Conservation (phyloP, 1,140 invertebrate genomes). For the Panagrolaimus sp. region DNA sequence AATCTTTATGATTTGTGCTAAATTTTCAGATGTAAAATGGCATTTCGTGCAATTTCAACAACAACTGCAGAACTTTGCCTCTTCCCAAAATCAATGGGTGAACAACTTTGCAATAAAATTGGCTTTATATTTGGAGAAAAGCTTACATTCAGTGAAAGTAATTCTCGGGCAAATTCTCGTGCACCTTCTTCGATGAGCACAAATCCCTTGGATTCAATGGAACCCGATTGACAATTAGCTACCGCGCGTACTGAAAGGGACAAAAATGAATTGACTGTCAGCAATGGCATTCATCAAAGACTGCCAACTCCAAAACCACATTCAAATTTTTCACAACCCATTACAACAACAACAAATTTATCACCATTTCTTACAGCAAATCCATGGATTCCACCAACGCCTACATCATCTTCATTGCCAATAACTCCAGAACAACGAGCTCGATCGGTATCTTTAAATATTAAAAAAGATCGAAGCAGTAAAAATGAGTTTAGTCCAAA, state of each 20-base stretch:
- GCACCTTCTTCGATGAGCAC: background rate
- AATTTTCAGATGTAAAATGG: conserved; percentile 38
- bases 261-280: background rate
- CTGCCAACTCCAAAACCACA: too few relatives aligned
- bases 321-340: too few relatives aligned
- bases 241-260: conserved; percentile 12
- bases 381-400: too few relatives aligned
- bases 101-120: conserved; percentile 39
- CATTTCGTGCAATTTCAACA: conserved; percentile 42
- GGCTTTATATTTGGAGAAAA: conserved; percentile 42
- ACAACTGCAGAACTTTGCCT: conserved; percentile 39
- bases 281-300: too few relatives aligned
- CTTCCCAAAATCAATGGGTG: conserved; percentile 38
- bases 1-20: background rate
- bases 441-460: too few relatives aligned
- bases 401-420: too few relatives aligned
- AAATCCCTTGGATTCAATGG: background rate
- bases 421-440: too few relatives aligned
- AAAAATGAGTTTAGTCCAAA: too few relatives aligned
- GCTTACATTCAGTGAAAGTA: conserved; percentile 33
- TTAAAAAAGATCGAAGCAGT: too few relatives aligned
- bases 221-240: conserved; percentile 14
- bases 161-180: conserved; percentile 15
- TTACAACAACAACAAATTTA: too few relatives aligned
- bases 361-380: too few relatives aligned